Conservation (phyloP, 2,113 vertebrate genomes). For the Otus sunia region DNA sequence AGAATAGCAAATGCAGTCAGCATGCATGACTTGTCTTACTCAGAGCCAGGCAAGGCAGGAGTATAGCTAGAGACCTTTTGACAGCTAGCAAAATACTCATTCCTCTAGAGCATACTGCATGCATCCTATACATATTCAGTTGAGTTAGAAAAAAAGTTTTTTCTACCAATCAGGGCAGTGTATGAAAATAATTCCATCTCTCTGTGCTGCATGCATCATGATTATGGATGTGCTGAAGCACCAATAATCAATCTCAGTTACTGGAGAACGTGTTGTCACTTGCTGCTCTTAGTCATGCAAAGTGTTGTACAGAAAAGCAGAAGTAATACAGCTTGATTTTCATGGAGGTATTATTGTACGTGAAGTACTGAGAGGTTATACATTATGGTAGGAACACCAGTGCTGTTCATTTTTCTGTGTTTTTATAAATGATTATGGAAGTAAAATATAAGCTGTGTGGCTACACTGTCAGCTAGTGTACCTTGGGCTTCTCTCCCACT, state of each 20-base stretch:
- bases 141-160: background rate
- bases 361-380: background rate
- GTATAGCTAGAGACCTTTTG: background rate
- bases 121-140: background rate
- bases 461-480: background rate
- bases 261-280: constrained; percentile 1
- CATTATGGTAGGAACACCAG: background rate
- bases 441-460: background rate
- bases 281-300: constrained; percentile 19
- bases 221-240: constrained; percentile 25
- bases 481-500: background rate
- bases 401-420: background rate
- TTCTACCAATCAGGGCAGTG: background rate
- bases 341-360: background rate
- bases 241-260: constrained; percentile 59
- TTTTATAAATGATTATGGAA: background rate
- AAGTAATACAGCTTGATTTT: constrained; percentile 19
- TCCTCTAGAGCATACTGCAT: background rate
- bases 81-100: background rate
- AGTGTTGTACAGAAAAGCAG: constrained; percentile 14
- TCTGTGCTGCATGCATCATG: background rate
- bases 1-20: background rate
- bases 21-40: background rate
- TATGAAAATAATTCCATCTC: background rate
- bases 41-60: background rate